Evolutionary conservation across 2,888 invertebrate genomes (phyloP), one percentile per base, ranked within the genome.

Genomic region (Sinopyrophorus schimmeli): DNA sequence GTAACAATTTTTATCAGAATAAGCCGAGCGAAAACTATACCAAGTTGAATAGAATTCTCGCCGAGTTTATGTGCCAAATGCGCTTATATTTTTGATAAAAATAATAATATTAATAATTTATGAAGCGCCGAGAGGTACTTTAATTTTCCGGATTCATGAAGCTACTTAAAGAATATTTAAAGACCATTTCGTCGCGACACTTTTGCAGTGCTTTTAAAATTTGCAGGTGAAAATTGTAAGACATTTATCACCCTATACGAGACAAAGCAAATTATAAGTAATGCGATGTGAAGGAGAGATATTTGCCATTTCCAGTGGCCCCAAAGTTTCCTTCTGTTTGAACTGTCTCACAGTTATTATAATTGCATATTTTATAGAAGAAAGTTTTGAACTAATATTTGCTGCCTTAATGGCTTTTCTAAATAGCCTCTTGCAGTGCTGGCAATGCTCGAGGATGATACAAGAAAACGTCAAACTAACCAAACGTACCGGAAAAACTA

Each of bases 241-340:
- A 35, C 39, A 50, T 50, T 44, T 50, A 47, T 52, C 52, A 52
- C 41, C 34, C 37, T 52, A 47, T 38, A 35, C 28, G 38, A 32
- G 42, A 47, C 46, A 47, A 52, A 41, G 42, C 40, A 52, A 47
- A 52, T 52, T 47, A 47, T 40, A 52, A 52, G 52, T 52, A 47
- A 52, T 52, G 52, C 38, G 46, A 47, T 47, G 39, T 37, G 40
- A 31, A 20, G 40, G 28, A 34, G 21, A 38, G 43, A 41, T 41
- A 41, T 35, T 28, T 35, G 41, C 40, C 41, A 28, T 41, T 40
- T 32, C 41, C n/a, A n/a, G n/a, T 35, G 16, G 34, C 26, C 17
- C 17, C 15, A 20, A 39, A 28, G 10, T 9, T 35, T 12, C 34
- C 31, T n/a, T n/a, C n/a, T 9, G 27, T 37, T 37, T 44, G 18